Base-by-base conservation (phyloP, 1,140 invertebrate species). In the Sycophaga agraensis region DNA sequence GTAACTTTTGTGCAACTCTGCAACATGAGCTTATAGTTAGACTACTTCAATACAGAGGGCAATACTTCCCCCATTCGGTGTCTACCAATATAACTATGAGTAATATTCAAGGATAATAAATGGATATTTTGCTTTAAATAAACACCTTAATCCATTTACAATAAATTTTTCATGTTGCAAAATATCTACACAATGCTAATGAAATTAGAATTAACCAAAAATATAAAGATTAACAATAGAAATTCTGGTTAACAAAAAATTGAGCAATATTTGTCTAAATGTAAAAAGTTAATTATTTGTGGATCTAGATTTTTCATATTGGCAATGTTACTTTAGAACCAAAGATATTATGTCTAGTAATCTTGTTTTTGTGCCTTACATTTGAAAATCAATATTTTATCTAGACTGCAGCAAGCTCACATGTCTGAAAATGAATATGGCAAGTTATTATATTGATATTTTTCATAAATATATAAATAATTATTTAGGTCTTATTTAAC, bases 21-120 rank as follows among this genome's bases (percentile, higher is more conserved):
- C n/a, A n/a, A 34, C 37, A 62, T 63, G 39, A 57, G 16, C 2
- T 9, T 53, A 40, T 58, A 63, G 61, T 63, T 57, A 1, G 14
- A 53, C 54, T 63, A 51, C 54, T 63, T 63, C 46, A 63, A 63
- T 34, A 53, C n/a, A 63, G 61, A 53, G 61, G 61, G 61, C 61
- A 51, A 51, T 63, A 56, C 51, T 62, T 56, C 56, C 53, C 14
- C 45, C 2, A 22, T 5, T 12, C 39, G 35, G 6, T 46, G 28
- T 22, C 35, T 54, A 40, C 34, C 26, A 22, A 49, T 56, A 50
- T 50, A 62, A 53, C 53, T 62, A 37, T 42, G 48, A 53, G 46
- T 60, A 26, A 19, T 60, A 54, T 4, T 31, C 40, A 12, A 14
- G n/a, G 14, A 61, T 46, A 61, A 48, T 48, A 54, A 48, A 40